Base-by-base conservation (phyloP, 2,113 vertebrate species). In the Clarias batrachus region DNA sequence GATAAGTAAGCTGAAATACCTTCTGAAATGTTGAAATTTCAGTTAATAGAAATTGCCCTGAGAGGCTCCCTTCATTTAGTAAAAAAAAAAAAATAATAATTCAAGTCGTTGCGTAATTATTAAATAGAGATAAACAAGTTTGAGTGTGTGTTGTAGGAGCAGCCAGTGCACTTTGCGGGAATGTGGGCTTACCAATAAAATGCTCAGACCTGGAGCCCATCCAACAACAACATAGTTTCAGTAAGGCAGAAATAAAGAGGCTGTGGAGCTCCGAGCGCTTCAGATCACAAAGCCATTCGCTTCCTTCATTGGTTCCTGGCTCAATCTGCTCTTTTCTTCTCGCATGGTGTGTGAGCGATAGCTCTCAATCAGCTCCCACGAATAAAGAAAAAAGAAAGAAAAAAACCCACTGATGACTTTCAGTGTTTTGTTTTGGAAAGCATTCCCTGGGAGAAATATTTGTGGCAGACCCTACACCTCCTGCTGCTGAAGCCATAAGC, bases 401-500 rank as follows among this genome's bases (percentile, higher is more conserved):
- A 91, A 71, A 83, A 63, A 90, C 90, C 91, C 90, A 82, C 92
- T 92, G 90, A 91, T 89, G 89, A 74, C 87, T 91, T 93, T 93
- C 92, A 78, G 91, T 94, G 90, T 91, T 91, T 91, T 92, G 91
- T 93, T 93, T 93, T 92, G 89, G 84, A 87, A 92, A 87, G 89
- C 87, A 86, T 91, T 93, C 91, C 90, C 89, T 89, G 91, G 87
- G 91, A 92, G 91, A 92, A 93, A 90, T 92, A 91, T 92, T 93
- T 92, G 90, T 66, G 90, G 92, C 90, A 84, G 92, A 90, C 92
- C 91, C 87, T 89, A 88, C 89, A 87, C 91, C 93, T 93, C 93
- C 93, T 83, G 87, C 91, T 90, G 93, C 88, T 93, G 82, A 91
- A 93, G 91, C 93, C 93, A 92, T 93, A 93, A 92, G 92, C 92